phyloP scores from a whole-genome alignment of 1,140 invertebrate species.

The Drosophila parvula region DNA sequence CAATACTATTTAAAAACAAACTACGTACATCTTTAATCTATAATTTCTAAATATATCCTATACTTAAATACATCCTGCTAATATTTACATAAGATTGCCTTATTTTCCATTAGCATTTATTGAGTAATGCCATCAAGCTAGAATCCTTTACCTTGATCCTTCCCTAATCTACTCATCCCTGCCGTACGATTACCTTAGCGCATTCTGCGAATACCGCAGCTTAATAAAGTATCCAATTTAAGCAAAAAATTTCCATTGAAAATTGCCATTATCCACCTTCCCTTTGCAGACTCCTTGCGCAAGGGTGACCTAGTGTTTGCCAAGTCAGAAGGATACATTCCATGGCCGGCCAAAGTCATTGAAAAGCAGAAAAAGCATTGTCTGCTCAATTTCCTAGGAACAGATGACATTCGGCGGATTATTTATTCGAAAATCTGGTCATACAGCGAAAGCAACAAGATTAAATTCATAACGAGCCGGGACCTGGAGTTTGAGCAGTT shows the following conservation, averaged over 20 bases:
- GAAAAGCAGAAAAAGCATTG: not conserved
- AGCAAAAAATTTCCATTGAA: not conserved
- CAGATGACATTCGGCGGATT: slow-evolving; percentile 10
- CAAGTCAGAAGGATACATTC: slow-evolving; percentile 11
- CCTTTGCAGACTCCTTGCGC: slow-evolving; percentile 6
- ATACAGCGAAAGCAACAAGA: slow-evolving; percentile 34
- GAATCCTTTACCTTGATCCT: not conserved
- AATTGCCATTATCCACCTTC: not conserved
- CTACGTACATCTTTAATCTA: no score
- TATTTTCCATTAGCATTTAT: no score
- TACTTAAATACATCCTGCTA: no score
- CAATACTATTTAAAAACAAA: no score
- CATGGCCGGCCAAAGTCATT: slow-evolving; percentile 40
- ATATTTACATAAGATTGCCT: no score
- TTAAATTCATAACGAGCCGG: slow-evolving; percentile 15
- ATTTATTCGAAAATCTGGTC: slow-evolving; percentile 34
- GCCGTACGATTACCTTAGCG: not conserved
- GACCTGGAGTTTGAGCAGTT: slow-evolving; percentile 18
- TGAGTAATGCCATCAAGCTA: not conserved
- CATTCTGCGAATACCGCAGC: not conserved
- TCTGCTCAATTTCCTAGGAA: slow-evolving; percentile 13
- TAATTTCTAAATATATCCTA: no score
- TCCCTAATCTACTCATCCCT: not conserved
- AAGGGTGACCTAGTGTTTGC: slow-evolving; percentile 46
- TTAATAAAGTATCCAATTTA: not conserved